A percentile compares a stretch with the other conserved stretches of the same genome.
Evolutionary conservation across 2,113 vertebrate species (phyloP).

Genomic region (Vulpes vulpes): DNA sequence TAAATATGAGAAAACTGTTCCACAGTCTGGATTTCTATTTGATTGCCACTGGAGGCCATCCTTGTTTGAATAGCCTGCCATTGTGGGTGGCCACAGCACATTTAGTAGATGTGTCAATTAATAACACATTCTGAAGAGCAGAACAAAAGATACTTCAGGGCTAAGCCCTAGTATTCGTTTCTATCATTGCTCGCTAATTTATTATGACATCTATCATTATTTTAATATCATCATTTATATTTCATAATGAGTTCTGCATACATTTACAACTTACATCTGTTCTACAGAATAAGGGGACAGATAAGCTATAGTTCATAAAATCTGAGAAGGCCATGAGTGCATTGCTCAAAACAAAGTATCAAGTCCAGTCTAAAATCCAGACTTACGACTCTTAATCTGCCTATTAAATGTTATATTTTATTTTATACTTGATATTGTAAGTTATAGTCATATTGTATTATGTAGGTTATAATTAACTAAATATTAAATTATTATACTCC

Average conservation of each 20-base stretch:
- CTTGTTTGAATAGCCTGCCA: not conserved
- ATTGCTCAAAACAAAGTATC: not conserved
- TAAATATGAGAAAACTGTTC: not conserved
- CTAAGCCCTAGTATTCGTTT: not conserved
- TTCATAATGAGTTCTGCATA: not conserved
- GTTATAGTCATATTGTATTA: not conserved
- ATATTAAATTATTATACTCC: constrained; percentile 6
- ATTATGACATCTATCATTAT: not conserved
- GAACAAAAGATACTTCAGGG: not conserved
- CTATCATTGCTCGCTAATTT: not conserved
- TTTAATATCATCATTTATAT: not conserved
- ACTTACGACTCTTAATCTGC: not conserved
- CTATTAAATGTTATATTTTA: not conserved
- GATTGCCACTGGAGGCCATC: not conserved
- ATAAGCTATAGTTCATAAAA: not conserved
- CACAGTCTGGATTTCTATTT: not conserved
- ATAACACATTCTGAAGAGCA: not conserved
- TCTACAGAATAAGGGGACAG: not conserved
- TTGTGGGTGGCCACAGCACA: not conserved
- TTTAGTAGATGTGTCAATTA: not conserved
- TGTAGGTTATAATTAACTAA: not conserved
- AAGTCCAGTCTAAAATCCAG: not conserved
- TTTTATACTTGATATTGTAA: not conserved
- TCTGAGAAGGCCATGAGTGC: not conserved
- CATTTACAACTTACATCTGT: not conserved